These are phyloP conservation scores for Nibea albiflora DNA, from an alignment of 2,113 vertebrate species.

Conservation along the genomic window DNA sequence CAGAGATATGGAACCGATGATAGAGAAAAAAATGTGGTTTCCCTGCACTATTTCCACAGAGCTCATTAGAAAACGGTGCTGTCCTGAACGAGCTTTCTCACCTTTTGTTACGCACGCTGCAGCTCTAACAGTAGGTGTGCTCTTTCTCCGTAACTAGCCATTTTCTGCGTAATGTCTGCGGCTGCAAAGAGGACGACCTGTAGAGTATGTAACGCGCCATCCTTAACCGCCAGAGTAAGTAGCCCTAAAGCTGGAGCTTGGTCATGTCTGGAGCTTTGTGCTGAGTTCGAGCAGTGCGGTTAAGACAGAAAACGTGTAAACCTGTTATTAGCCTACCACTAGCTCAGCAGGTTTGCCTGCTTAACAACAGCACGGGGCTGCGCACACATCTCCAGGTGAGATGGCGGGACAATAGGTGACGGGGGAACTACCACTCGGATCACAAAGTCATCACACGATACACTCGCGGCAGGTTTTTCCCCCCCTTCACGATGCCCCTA, in stretches of 20 bases:
- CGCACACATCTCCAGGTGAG: slow-evolving; percentile 54
- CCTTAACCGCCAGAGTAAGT: slow-evolving; percentile 56
- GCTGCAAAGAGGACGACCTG: slow-evolving; percentile 34
- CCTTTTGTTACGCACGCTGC: slow-evolving; percentile 20
- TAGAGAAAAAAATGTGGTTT: slow-evolving; percentile 68
- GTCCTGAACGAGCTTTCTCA: slow-evolving; percentile 44
- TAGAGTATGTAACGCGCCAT: slow-evolving; percentile 6
- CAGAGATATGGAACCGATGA: slow-evolving; percentile 47
- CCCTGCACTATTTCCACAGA: slow-evolving; percentile 67
- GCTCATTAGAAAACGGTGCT: slow-evolving; percentile 63
- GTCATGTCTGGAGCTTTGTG: slow-evolving; percentile 81
- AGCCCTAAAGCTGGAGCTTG: slow-evolving; percentile 63
- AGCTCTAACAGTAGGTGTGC: slow-evolving; percentile 27
- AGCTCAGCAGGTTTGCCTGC: slow-evolving; percentile 75
- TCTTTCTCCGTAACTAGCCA: slow-evolving; percentile 39
- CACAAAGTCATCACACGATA: slow-evolving; percentile 22
- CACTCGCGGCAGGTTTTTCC: not conserved
- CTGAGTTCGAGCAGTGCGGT: slow-evolving; percentile 72
- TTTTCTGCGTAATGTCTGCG: slow-evolving; percentile 76
- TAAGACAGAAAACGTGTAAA: slow-evolving; percentile 67
- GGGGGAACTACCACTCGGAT: slow-evolving; percentile 27
- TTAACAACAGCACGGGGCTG: slow-evolving; percentile 48
- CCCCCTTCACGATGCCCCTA: not conserved
- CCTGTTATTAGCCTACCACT: slow-evolving; percentile 79
- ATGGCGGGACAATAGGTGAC: slow-evolving; percentile 8